Evolutionary conservation across 2,113 vertebrate genomes (phyloP), one percentile per base, ranked within the genome.

Genomic region (Gadus macrocephalus): DNA sequence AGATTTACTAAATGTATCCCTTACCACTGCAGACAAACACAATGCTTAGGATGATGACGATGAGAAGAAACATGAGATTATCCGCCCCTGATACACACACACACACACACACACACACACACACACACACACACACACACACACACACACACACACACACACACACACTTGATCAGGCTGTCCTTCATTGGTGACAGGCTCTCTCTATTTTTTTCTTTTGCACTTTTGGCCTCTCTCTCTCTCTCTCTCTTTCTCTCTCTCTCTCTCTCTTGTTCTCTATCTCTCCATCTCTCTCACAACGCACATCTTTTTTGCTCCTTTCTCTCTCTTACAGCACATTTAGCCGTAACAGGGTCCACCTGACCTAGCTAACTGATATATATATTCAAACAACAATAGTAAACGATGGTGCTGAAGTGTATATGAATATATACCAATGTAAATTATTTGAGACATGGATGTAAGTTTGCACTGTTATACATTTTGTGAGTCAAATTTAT

Each of bases 381-480:
- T 89, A 84, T 91, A 90, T 89, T 88, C 82, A 80, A 80, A 88
- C 78, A 83, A 90, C 78, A 87, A 90, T 91, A 90, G 86, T 86
- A 83, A 88, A 91, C 81, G 82, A 91, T 92, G 92, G 92, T 93
- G 92, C 92, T 93, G 83, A 92, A 80, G 78, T 90, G 86, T 89
- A 88, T 67, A 64, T 68, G 66, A 68, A 53, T 42, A 64, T 79
- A 79, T 83, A 89, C 86, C 85, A 85, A 91, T 86, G 90, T 92
- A 90, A 87, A 89, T 89, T 84, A 89, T 88, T 81, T 81, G 81
- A 91, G 81, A 91, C 81, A 77, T 89, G 88, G 84, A 89, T 91
- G 86, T 89, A 87, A 31, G 68, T 91, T 90, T 91, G 77, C 84
- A 86, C 70, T 89, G 74, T 90, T 85, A 88, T 86, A 80, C 74